These are phyloP conservation scores for Melanotaenia parkinsoni DNA, from an alignment of 2,797 vertebrate species.

Conservation along the genomic window DNA sequence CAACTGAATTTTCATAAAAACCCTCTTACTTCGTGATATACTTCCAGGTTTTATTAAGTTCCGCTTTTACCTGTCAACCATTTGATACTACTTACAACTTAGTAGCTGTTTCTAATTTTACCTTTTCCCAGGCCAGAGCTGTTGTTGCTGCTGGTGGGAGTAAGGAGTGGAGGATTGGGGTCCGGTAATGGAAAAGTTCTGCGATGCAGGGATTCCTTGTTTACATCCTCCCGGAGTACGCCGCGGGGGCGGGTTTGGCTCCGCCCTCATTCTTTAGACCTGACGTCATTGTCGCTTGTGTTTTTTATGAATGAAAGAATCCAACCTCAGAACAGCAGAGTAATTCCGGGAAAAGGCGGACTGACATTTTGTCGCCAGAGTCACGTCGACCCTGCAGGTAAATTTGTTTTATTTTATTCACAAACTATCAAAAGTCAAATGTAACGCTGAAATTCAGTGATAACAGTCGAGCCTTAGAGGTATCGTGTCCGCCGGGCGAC, in stretches of 20 bases:
- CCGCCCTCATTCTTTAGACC: conserved; percentile 85
- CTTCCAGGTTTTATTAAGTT: not conserved
- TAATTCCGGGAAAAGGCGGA: conserved; percentile 97
- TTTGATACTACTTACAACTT: too few species aligned
- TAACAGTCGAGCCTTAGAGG: conserved; percentile 1
- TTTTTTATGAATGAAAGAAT: conserved; percentile 99
- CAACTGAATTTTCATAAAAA: not conserved
- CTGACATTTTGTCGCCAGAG: conserved; percentile 83
- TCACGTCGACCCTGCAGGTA: conserved; percentile 73
- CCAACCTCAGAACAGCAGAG: conserved; percentile 88
- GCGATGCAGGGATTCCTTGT: conserved; percentile 79
- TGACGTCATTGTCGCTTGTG: conserved; percentile 93
- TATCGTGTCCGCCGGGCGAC: conserved; percentile 34
- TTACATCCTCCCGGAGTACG: conserved; percentile 79
- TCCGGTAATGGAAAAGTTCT: conserved; percentile 70
- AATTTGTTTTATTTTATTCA: conserved; percentile 29
- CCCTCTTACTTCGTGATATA: not conserved
- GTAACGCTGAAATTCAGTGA: not conserved
- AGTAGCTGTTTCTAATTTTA: not conserved
- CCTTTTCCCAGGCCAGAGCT: conserved; percentile 25
- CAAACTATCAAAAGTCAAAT: not conserved
- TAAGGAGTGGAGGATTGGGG: not conserved
- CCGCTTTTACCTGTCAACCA: not conserved
- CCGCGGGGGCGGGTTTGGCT: conserved; percentile 72
- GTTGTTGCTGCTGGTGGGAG: conserved; percentile 32